Evolutionary conservation across 2,888 invertebrate species (phyloP).

Genomic region (Pterostichus madidus): DNA sequence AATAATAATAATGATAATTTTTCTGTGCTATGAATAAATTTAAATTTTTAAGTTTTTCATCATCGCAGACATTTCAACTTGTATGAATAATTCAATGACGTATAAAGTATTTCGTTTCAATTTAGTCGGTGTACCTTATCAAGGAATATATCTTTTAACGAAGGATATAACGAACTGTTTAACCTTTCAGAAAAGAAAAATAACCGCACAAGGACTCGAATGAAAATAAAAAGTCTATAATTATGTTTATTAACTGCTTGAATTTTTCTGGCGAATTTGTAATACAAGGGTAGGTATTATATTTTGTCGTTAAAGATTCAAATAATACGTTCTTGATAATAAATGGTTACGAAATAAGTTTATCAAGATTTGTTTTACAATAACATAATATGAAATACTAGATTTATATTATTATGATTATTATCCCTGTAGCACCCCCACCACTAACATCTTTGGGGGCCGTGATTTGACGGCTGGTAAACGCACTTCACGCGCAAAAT

Average conservation of each 20-base stretch:
- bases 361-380: too few species aligned
- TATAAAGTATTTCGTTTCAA: conserved; percentile 11
- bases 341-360: too few species aligned
- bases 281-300: neutral
- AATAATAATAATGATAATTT: conserved; percentile 9
- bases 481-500: too few species aligned
- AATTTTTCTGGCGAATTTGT: neutral
- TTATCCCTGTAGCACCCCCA: too few species aligned
- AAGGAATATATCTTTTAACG: neutral
- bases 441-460: too few species aligned
- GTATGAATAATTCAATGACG: neutral
- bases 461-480: too few species aligned
- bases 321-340: too few species aligned
- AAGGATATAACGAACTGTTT: conserved; percentile 9
- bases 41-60: conserved; percentile 42
- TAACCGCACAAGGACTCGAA: neutral
- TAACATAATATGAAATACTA: too few species aligned
- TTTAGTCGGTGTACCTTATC: neutral
- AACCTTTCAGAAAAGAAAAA: conserved; percentile 15
- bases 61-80: conserved; percentile 5
- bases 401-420: too few species aligned
- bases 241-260: neutral
- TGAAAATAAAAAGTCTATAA: neutral
- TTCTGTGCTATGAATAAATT: conserved; percentile 5
- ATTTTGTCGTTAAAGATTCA: too few species aligned